Conservation (phyloP, 2,888 invertebrate genomes). For the Cristatella mucedo region DNA sequence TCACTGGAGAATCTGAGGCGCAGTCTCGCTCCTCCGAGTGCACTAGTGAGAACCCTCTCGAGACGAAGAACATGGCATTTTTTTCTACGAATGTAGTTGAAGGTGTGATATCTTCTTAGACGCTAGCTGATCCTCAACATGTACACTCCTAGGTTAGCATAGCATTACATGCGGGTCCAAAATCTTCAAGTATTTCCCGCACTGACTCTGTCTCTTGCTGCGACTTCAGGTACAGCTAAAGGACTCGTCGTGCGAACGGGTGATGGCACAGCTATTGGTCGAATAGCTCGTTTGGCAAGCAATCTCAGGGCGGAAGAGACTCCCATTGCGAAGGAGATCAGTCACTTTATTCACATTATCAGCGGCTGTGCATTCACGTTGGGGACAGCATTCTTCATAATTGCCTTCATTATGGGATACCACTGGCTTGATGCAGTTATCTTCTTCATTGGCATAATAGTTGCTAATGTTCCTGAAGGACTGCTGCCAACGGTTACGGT, state of each 20-base stretch:
- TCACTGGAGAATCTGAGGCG: constrained; percentile 62
- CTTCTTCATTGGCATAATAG: constrained; percentile 42
- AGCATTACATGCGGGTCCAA: no score
- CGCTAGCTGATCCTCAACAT: no score
- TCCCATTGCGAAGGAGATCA: constrained; percentile 13
- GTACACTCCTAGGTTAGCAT: no score
- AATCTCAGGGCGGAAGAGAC: constrained; percentile 45
- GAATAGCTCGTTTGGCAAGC: constrained; percentile 82
- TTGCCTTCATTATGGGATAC: constrained; percentile 11
- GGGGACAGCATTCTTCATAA: constrained; percentile 9
- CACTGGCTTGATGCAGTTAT: constrained; percentile 22
- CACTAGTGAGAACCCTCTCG: constrained; percentile 54
- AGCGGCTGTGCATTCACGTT: constrained; percentile 39
- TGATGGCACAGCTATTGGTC: constrained; percentile 87
- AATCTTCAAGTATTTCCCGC: no score
- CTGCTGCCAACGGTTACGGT: constrained; percentile 12
- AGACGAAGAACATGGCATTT: constrained; percentile 62
- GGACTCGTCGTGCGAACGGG: constrained; percentile 77
- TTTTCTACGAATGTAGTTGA: constrained; percentile 64
- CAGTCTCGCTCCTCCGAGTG: constrained; percentile 47
- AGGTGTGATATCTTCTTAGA: no score
- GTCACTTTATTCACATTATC: constrained; percentile 30
- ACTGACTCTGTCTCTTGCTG: no score
- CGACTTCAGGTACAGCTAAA: constrained; percentile 38
- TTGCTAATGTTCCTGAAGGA: constrained; percentile 13